Conservation (phyloP, 2,888 invertebrate species). For the Ennomos erosarius region DNA sequence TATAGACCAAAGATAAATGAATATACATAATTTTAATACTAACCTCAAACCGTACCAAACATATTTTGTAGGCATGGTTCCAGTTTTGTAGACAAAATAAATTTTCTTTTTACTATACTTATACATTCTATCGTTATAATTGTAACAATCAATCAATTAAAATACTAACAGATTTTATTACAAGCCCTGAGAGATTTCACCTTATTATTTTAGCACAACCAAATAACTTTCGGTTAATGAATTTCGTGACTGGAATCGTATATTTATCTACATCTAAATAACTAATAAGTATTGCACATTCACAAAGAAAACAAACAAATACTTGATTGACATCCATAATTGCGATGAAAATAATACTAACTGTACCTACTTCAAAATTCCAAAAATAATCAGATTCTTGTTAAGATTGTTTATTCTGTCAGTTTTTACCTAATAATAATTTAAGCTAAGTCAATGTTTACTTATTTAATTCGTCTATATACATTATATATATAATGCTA, state of each 20-base stretch:
- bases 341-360: slow-evolving; percentile 13
- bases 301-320: not conserved
- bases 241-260: not conserved
- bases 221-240: slow-evolving; percentile 9
- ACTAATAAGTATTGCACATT: slow-evolving; percentile 4
- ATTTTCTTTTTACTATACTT: slow-evolving; percentile 29
- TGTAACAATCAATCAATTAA: slow-evolving; percentile 16
- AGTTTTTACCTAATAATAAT: slow-evolving; percentile 74
- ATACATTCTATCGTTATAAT: slow-evolving; percentile 28
- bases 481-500: slow-evolving; percentile 64
- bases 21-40: slow-evolving; percentile 79
- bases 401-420: slow-evolving; percentile 59
- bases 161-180: slow-evolving; percentile 16
- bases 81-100: slow-evolving; percentile 44
- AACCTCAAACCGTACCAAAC: slow-evolving; percentile 84
- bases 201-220: slow-evolving; percentile 20
- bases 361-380: slow-evolving; percentile 44
- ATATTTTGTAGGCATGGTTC: slow-evolving; percentile 69
- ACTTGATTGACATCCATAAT: not conserved
- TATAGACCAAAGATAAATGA: slow-evolving; percentile 81
- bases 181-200: slow-evolving; percentile 7
- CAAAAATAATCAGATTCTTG: slow-evolving; percentile 39
- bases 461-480: slow-evolving; percentile 78
- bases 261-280: not conserved
- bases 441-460: slow-evolving; percentile 85